These are phyloP conservation scores for Megalurothrips usitatus DNA, from an alignment of 2,888 invertebrate genomes.

Conservation along the genomic window DNA sequence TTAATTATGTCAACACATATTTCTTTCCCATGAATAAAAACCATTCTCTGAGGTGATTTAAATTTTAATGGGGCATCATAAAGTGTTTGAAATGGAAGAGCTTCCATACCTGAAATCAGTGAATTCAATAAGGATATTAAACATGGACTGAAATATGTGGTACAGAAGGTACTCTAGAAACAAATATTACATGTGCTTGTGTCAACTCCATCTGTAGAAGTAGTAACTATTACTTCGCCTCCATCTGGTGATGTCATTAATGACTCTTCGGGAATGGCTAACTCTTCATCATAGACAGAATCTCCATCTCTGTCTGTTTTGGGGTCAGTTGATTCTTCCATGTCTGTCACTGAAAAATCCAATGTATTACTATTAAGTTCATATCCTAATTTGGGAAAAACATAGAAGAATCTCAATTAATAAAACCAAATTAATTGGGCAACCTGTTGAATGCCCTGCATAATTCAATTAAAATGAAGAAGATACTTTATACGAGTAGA, in stretches of 20 bases:
- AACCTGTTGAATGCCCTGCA: neutral
- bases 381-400: too few species aligned
- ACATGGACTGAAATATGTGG: constrained; percentile 11
- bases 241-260: constrained; percentile 45
- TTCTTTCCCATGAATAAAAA: constrained; percentile 75
- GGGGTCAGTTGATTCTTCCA: neutral
- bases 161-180: constrained; percentile 11
- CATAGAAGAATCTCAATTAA: neutral
- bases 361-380: too few species aligned
- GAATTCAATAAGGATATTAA: constrained; percentile 16
- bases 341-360: neutral
- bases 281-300: constrained; percentile 74
- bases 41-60: constrained; percentile 66
- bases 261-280: constrained; percentile 68
- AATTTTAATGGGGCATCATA: constrained; percentile 67
- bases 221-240: constrained; percentile 47
- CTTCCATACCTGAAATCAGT: constrained; percentile 5
- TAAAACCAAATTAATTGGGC: neutral
- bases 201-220: constrained; percentile 41
- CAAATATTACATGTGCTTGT: constrained; percentile 31
- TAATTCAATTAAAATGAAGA: neutral
- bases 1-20: constrained; percentile 71
- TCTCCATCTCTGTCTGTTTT: constrained; percentile 45
- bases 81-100: constrained; percentile 56
- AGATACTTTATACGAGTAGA: neutral